Conservation (phyloP, 2,888 invertebrate species). For the Rhodophaea formosa region DNA sequence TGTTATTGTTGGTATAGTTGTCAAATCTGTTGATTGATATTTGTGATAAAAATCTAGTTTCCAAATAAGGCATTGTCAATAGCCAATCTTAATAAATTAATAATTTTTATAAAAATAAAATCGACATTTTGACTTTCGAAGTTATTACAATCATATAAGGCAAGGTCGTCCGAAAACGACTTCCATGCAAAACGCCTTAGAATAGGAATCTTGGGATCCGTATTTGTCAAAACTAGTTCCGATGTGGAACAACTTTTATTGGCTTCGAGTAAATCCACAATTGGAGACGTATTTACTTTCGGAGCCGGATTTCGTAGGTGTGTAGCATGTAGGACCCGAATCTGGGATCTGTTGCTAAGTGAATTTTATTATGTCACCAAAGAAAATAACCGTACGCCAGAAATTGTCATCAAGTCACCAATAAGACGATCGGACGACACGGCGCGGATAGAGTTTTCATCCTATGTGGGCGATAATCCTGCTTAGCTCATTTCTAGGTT, state of each 20-base stretch:
- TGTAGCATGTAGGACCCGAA: conserved; percentile 1
- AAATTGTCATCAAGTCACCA: too few relatives aligned
- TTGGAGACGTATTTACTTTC: conserved; percentile 1
- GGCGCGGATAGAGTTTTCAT: too few relatives aligned
- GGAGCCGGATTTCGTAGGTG: neutral
- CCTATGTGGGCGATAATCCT: too few relatives aligned
- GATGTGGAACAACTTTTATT: conserved; percentile 14
- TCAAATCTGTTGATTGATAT: too few relatives aligned
- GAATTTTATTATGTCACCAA: neutral
- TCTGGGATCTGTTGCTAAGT: neutral
- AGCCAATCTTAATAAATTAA: too few relatives aligned
- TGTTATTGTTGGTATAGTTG: too few relatives aligned
- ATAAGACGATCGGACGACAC: too few relatives aligned
- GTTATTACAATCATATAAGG: neutral
- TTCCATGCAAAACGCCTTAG: neutral
- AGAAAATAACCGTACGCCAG: too few relatives aligned
- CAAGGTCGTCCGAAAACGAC: neutral
- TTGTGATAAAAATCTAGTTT: too few relatives aligned
- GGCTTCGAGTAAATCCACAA: neutral
- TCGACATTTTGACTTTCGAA: neutral
- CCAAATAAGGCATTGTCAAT: too few relatives aligned
- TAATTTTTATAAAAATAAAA: too few relatives aligned
- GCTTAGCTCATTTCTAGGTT: too few relatives aligned
- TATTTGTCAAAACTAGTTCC: conserved; percentile 13
- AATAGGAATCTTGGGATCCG: conserved; percentile 1